Evolutionary conservation across 1,140 invertebrate genomes (phyloP), one percentile per base, ranked within the genome.

Genomic region (Drosophila ercepeae): DNA sequence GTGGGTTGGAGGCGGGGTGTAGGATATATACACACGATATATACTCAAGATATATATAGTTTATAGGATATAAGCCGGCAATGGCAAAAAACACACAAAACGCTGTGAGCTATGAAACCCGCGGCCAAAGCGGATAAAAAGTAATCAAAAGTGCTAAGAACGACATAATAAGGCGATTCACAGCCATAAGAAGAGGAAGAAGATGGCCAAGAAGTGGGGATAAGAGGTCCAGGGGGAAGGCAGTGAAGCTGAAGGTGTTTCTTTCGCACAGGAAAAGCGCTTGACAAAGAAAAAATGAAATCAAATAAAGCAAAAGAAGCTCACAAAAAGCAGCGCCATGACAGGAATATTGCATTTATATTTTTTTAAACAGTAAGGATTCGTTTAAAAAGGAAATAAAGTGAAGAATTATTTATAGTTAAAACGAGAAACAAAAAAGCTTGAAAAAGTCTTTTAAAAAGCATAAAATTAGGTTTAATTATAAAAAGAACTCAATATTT

Each of bases 81-180:
- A 49, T 46, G 57, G 46, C 54, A 54, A 61, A 64, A 39, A 59
- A 46, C 42, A 65, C 48, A 64, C 42, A 65, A 52, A 64, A 60
- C 53, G 63, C 50, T 69, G 49, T 75, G 41, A 51, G 68, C 75
- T 78, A 73, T 78, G 52, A 71, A 68, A 82, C 64, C 64, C 68
- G 73, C 82, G 67, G 58, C 70, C 67, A 83, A 83, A 75, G 68
- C 83, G 78, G 78, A 78, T 89, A 84, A 84, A 89, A 89, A 84
- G 84, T 79, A 79, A 84, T 84, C 84, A 89, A 89, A 89, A 89
- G 86, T 68, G 76, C 74, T 89, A 84, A 89, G 84, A 89, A 89
- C 78, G 86, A 89, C 79, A 84, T 89, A 89, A 89, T 89, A 77
- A 89, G 84, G 78, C 72, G 65, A 86, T 73, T 73, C 65, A 69